Percentiles rank a stretch among this genome's conserved stretches.
Evolutionary conservation across 2,113 vertebrate genomes (phyloP).

Genomic region (Cavia aperea): DNA sequence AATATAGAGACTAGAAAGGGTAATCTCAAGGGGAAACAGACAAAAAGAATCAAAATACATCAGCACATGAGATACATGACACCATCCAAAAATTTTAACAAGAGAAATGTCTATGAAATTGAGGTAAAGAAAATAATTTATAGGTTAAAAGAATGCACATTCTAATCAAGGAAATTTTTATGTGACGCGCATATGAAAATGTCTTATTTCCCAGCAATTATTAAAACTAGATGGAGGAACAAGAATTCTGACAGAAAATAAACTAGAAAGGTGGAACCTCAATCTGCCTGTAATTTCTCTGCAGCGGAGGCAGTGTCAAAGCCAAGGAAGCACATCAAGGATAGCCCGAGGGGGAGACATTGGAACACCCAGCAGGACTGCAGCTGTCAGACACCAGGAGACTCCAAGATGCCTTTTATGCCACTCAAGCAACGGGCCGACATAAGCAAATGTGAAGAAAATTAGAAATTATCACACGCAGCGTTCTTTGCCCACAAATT

Average conservation of each 20-base stretch:
- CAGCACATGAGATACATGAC: not conserved
- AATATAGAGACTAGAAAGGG: not conserved
- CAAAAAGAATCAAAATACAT: not conserved
- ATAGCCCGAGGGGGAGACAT: not conserved
- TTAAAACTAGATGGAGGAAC: not conserved
- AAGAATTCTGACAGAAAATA: not conserved
- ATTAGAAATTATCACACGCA: not conserved
- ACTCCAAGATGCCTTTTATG: not conserved
- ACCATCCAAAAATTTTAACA: not conserved
- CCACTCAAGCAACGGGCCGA: not conserved
- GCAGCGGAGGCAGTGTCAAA: not conserved
- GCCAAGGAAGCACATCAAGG: not conserved
- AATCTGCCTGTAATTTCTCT: not conserved
- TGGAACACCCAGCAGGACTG: fast-evolving
- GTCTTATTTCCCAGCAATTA: constrained; percentile 3
- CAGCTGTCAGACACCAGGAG: not conserved
- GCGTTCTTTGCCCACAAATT: not conserved
- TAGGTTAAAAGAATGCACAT: not conserved
- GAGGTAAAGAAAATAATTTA: not conserved
- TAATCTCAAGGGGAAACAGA: not conserved
- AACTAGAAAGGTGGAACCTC: not conserved
- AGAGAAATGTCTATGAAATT: not conserved
- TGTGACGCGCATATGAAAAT: not conserved
- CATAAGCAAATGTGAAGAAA: not conserved
- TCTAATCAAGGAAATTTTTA: not conserved